These are phyloP conservation scores for Microdon myrmicae DNA, from an alignment of 2,888 invertebrate genomes.

Conservation along the genomic window DNA sequence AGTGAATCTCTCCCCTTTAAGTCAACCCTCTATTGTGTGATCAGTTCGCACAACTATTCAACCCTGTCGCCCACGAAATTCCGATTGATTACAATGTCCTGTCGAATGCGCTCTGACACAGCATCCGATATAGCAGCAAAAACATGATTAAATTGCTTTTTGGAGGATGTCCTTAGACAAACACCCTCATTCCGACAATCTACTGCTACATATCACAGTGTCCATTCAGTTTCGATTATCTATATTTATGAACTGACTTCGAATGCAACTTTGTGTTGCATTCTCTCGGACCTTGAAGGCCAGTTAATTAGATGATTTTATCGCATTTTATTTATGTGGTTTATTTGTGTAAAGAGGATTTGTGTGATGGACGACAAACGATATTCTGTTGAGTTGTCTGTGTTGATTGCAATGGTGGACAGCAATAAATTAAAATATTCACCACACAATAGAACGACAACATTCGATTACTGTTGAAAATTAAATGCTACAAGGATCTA, in stretches of 20 bases:
- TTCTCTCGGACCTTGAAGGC: too few relatives aligned
- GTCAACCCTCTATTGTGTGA: constrained; percentile 34
- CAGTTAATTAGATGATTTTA: constrained; percentile 59
- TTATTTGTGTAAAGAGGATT: constrained; percentile 38
- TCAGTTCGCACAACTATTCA: constrained; percentile 6
- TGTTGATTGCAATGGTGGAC: not conserved
- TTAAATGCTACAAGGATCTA: constrained; percentile 29
- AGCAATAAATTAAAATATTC: too few relatives aligned
- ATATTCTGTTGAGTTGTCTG: constrained; percentile 5
- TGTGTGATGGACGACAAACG: constrained; percentile 44
- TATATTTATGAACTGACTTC: constrained; percentile 59
- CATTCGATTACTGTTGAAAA: constrained; percentile 42
- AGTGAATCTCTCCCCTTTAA: constrained; percentile 1
- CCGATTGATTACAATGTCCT: constrained; percentile 44
- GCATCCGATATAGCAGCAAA: constrained; percentile 51
- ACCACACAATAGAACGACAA: constrained; percentile 9
- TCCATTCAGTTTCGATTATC: constrained; percentile 57
- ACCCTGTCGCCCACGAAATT: constrained; percentile 8
- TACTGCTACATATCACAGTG: too few relatives aligned
- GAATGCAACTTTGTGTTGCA: constrained; percentile 43
- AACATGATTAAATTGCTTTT: constrained; percentile 51
- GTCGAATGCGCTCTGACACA: constrained; percentile 43
- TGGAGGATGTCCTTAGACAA: constrained; percentile 16
- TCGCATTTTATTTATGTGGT: constrained; percentile 55
- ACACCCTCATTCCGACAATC: too few relatives aligned